Evolutionary conservation across 92 coral and sea anemone genomes (phyloP), one percentile per base, ranked within the genome.

Genomic region (Montipora capitata): DNA sequence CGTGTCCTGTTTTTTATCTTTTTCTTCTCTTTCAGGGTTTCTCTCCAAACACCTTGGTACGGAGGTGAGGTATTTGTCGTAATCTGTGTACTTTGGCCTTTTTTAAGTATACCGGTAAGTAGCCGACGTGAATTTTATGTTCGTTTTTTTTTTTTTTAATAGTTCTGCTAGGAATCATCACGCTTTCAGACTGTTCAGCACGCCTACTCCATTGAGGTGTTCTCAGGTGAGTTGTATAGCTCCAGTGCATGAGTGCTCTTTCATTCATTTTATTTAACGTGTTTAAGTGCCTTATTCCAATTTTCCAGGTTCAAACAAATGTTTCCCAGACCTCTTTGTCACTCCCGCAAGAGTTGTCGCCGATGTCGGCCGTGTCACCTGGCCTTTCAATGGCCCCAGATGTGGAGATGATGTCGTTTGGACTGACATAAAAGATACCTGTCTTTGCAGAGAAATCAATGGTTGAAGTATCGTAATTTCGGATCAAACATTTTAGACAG

Each of bases 91-190:
- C 39, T 76, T 38, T 13, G 1, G 39, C 7, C 6, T 3, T 7
- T 5, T 57, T 5, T 38, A 5, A 13, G 3, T n/a, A 63, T 78
- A n/a, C n/a, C n/a, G n/a, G n/a, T n/a, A 10, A 18, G 15, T 54
- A 9, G 10, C 15, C 42, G 15, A 40, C 49, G 52, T 10, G 10
- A 5, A 48, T 1, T 0, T 48, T 48, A n/a, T 5, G 10, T 4
- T 64, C 15, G 61, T 11, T 54, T 11, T 18, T 38, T n/a, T 14
- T 44, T 38, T 20, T 40, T 40, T 68, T 0, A 27, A 27, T 27
- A 96, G 98, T 81, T 96, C 99, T 51, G 98, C 99, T 57, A 95
- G 76, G 75, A 92, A 94, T 74, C 93, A 87, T 38, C 99, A 93
- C 81, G 96, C 99, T 40, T 96, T 96, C 71, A 90, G 84, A 49